Percentiles rank a stretch among this genome's conserved stretches.
Conservation (phyloP, 2,113 vertebrate genomes). For the Melanostigma gelatinosum region DNA sequence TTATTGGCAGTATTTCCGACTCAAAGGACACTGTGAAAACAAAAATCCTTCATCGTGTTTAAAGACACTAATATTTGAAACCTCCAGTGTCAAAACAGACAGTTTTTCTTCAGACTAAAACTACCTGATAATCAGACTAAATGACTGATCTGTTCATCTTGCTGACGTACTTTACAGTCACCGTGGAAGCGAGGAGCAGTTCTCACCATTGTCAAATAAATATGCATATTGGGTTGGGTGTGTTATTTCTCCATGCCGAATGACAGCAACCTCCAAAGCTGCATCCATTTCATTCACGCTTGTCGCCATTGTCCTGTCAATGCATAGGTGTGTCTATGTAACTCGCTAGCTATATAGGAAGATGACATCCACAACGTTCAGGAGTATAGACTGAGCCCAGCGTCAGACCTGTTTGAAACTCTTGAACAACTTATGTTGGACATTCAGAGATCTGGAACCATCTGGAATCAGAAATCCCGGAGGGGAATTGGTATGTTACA, state of each 20-base stretch:
- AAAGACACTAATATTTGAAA: background rate
- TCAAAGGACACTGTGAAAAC: constrained; percentile 1
- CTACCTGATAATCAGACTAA: background rate
- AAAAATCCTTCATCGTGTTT: constrained; percentile 5
- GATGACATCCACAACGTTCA: background rate
- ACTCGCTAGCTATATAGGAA: too few species aligned
- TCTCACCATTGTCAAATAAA: background rate
- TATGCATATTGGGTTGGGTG: background rate
- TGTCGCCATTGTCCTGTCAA: background rate
- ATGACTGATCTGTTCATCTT: background rate
- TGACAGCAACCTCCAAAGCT: too few species aligned
- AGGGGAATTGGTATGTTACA: too few species aligned
- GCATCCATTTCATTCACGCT: background rate
- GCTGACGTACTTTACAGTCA: background rate
- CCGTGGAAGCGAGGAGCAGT: background rate
- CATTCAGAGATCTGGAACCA: background rate
- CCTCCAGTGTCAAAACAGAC: background rate
- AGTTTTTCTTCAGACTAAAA: background rate
- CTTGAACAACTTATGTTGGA: background rate
- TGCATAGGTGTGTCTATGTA: background rate
- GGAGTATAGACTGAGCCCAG: too few species aligned
- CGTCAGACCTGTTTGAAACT: background rate
- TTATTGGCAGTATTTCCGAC: constrained; percentile 12
- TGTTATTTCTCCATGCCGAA: background rate
- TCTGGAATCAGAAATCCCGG: too few species aligned